Evolutionary conservation across 2,888 invertebrate species (phyloP).

Genomic region (Aplocera efformata): DNA sequence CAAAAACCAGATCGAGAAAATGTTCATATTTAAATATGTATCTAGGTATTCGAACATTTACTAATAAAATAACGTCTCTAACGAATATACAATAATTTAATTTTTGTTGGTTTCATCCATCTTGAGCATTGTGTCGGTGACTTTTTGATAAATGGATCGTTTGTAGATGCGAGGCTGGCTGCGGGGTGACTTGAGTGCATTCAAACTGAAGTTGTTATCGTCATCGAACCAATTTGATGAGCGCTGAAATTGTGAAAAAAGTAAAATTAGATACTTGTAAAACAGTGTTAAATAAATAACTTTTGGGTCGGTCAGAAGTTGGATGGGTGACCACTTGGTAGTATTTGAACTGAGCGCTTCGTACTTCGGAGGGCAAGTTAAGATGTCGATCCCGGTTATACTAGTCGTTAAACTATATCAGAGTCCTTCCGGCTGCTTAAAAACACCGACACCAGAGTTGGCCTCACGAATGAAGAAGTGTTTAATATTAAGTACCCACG

Average conservation of each 20-base stretch:
- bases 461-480: too few species aligned
- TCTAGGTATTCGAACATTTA: constrained; percentile 6
- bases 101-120: constrained; percentile 36
- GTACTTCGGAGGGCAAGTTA: too few species aligned
- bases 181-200: constrained; percentile 48
- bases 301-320: too few species aligned
- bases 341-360: too few species aligned
- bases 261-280: too few species aligned
- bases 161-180: constrained; percentile 71
- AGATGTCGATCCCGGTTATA: too few species aligned
- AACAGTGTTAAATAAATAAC: too few species aligned
- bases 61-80: constrained; percentile 9
- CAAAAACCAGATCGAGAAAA: constrained; percentile 10
- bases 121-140: constrained; percentile 53
- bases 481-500: too few species aligned
- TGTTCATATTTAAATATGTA: constrained; percentile 14
- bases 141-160: constrained; percentile 60
- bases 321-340: too few species aligned
- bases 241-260: constrained; percentile 47
- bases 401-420: too few species aligned
- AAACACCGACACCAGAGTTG: too few species aligned
- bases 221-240: constrained; percentile 67
- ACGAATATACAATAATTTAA: constrained; percentile 22
- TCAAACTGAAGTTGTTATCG: constrained; percentile 46
- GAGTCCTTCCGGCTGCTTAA: too few species aligned